These are phyloP conservation scores for Enteromius fasciolatus DNA, from an alignment of 2,797 vertebrate species.

Conservation along the genomic window DNA sequence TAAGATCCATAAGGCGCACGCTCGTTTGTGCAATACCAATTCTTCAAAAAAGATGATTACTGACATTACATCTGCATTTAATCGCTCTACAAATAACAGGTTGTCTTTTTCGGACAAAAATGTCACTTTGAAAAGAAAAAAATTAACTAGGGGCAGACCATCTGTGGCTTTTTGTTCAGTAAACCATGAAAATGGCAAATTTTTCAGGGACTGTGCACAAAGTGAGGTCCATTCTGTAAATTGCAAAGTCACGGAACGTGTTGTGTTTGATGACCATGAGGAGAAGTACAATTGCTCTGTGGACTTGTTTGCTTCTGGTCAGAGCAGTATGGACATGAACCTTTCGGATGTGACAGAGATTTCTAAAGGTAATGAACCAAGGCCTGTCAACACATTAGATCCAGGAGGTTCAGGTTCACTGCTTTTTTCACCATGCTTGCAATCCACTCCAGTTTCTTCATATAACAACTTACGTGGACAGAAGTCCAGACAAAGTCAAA, in stretches of 20 bases:
- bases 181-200: slow-evolving; percentile 32
- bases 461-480: not conserved
- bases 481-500: not conserved
- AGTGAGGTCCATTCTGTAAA: slow-evolving; percentile 42
- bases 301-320: slow-evolving; percentile 72
- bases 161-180: slow-evolving; percentile 12
- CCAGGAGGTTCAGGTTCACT: slow-evolving; percentile 21
- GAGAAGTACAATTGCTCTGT: slow-evolving; percentile 74
- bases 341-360: slow-evolving; percentile 9
- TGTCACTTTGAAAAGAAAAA: slow-evolving; percentile 20
- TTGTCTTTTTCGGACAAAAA: slow-evolving; percentile 30
- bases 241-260: slow-evolving; percentile 48
- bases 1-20: not conserved
- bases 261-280: slow-evolving; percentile 26
- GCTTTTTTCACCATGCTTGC: slow-evolving; percentile 57
- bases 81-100: not conserved
- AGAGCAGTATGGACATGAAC: slow-evolving; percentile 37
- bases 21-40: not conserved
- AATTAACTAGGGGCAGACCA: not conserved
- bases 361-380: slow-evolving; percentile 12
- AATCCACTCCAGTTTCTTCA: slow-evolving; percentile 59
- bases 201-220: slow-evolving; percentile 21
- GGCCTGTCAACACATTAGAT: slow-evolving; percentile 23
- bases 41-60: slow-evolving; percentile 16
- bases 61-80: not conserved